These are phyloP conservation scores for Corticium candelabrum DNA, from an alignment of 37 sponge, comb jelly and placozoan species.

Conservation along the genomic window DNA sequence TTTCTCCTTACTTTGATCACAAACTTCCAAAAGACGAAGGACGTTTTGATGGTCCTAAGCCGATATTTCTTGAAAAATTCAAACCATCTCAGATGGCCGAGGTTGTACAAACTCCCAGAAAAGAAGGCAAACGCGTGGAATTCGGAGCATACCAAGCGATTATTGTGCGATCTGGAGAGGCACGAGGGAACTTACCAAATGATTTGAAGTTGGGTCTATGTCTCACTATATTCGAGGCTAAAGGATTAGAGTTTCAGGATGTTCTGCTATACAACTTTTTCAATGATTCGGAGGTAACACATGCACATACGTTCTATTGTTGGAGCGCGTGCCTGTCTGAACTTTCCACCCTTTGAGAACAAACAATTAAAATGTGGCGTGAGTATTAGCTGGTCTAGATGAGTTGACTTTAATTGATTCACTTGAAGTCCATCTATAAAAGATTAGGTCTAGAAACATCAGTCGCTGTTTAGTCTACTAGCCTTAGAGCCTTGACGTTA, in stretches of 20 bases:
- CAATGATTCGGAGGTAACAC: slow-evolving; percentile 20
- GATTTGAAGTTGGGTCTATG: slow-evolving; percentile 2
- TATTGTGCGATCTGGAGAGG: slow-evolving; percentile 24
- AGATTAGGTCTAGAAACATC: too few species aligned
- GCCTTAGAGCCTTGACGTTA: too few species aligned
- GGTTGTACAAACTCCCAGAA: background rate
- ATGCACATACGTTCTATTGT: too few species aligned
- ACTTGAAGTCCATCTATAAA: background rate
- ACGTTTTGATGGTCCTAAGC: slow-evolving; percentile 49
- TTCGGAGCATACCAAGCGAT: slow-evolving; percentile 35
- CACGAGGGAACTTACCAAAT: slow-evolving; percentile 9
- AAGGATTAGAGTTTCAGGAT: slow-evolving; percentile 27
- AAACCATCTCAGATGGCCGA: too few species aligned
- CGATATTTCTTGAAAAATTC: background rate
- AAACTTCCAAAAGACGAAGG: slow-evolving; percentile 39
- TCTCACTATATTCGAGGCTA: slow-evolving; percentile 26
- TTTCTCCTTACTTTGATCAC: slow-evolving; percentile 51
- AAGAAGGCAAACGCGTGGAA: background rate
- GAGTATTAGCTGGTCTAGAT: too few species aligned
- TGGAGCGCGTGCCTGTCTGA: too few species aligned
- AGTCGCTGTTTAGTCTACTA: too few species aligned
- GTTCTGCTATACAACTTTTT: slow-evolving; percentile 27
- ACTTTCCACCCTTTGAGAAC: too few species aligned
- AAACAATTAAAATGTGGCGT: too few species aligned
- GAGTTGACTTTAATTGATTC: background rate